phyloP scores from a whole-genome alignment of 2,888 invertebrate species.

The Stenodera caucasica region DNA sequence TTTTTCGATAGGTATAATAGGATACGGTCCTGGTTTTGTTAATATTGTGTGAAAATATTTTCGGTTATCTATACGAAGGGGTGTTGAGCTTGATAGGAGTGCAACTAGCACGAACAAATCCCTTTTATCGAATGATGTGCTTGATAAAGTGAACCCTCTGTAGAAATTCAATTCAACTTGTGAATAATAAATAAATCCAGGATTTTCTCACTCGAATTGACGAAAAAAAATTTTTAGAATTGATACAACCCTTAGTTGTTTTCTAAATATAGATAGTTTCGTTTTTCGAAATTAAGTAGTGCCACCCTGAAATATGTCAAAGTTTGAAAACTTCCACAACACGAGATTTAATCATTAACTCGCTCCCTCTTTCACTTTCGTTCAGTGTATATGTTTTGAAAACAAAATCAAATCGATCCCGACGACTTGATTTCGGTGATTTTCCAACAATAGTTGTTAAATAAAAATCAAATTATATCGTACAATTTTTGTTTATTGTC shows the following conservation, averaged over 20 bases:
- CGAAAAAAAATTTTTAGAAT: too few relatives aligned
- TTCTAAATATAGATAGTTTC: neutral
- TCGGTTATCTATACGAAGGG: constrained; percentile 13
- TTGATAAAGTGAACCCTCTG: constrained; percentile 22
- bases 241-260: too few relatives aligned
- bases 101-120: constrained; percentile 40
- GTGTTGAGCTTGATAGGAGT: constrained; percentile 38
- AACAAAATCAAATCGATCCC: constrained; percentile 6
- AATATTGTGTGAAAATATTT: constrained; percentile 9
- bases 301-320: neutral
- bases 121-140: constrained; percentile 40
- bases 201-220: neutral
- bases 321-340: constrained; percentile 2
- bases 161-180: constrained; percentile 2
- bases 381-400: neutral
- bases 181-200: neutral
- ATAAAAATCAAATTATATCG: neutral
- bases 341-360: constrained; percentile 8
- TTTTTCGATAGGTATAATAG: too few relatives aligned
- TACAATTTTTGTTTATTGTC: too few relatives aligned
- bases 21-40: neutral
- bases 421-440: neutral
- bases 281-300: neutral
- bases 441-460: constrained; percentile 7
- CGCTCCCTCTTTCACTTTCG: neutral